A percentile compares a stretch with the other conserved stretches of the same genome.
Evolutionary conservation across 2,797 vertebrate genomes (phyloP).

Genomic region (Sebastiscus tertius): DNA sequence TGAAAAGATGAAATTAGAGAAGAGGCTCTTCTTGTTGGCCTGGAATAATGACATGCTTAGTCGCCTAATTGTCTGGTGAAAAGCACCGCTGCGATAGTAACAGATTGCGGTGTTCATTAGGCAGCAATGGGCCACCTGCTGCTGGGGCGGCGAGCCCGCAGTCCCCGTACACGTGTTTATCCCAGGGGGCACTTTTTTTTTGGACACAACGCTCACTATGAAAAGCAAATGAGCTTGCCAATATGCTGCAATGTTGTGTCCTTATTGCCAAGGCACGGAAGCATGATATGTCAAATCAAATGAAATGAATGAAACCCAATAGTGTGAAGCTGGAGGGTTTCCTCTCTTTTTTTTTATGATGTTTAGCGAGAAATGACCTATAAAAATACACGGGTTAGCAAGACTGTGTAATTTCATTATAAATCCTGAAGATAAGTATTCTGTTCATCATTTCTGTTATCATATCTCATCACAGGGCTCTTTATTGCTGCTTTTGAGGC

Average conservation of each 20-base stretch:
- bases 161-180: constrained; percentile 93
- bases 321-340: constrained; percentile 75
- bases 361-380: constrained; percentile 70
- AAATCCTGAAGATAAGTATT: constrained; percentile 69
- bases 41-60: constrained; percentile 99
- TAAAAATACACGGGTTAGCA: constrained; percentile 63
- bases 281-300: constrained; percentile 94
- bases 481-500: constrained; percentile 74
- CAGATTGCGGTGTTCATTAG: constrained; percentile 99
- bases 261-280: constrained; percentile 96
- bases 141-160: constrained; percentile 92
- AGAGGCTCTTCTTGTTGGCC: constrained; percentile 99
- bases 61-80: constrained; percentile 99
- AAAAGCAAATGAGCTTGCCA: constrained; percentile 99
- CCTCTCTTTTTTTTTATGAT: constrained; percentile 39
- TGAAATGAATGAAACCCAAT: constrained; percentile 92
- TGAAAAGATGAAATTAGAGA: constrained; percentile 99
- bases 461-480: constrained; percentile 73
- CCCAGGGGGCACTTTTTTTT: constrained; percentile 89
- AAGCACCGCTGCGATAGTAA: constrained; percentile 93
- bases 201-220: constrained; percentile 94
- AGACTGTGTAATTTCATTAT: constrained; percentile 68
- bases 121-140: constrained; percentile 99
- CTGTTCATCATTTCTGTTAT: constrained; percentile 71
- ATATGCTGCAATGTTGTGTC: constrained; percentile 98